Conservation (phyloP, 2,113 vertebrate genomes). For the Hylia prasina region DNA sequence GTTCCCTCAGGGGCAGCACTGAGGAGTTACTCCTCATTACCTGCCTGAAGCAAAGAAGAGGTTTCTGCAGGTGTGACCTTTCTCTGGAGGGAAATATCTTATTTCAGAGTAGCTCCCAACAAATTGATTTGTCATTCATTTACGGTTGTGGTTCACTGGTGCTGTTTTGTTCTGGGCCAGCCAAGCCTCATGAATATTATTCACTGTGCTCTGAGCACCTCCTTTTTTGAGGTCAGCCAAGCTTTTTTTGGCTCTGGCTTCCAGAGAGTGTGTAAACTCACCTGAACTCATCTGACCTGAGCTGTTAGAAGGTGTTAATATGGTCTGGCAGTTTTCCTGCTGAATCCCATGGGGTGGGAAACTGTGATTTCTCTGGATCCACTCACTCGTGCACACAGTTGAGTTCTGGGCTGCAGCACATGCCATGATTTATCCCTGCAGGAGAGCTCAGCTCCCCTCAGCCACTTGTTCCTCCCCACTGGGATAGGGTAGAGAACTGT, state of each 20-base stretch:
- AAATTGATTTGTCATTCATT: neutral
- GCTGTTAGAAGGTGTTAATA: neutral
- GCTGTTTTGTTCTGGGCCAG: neutral
- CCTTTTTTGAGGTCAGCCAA: neutral
- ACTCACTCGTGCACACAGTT: accelerated
- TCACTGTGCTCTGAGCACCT: neutral
- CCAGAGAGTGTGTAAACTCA: neutral
- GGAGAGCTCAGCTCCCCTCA: neutral
- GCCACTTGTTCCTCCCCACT: accelerated
- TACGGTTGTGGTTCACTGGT: neutral
- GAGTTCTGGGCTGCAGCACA: neutral
- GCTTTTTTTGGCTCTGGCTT: neutral
- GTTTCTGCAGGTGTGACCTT: neutral
- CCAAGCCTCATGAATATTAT: neutral
- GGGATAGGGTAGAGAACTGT: accelerated
- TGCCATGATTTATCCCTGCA: accelerated
- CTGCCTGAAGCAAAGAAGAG: neutral
- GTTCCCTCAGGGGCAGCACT: neutral
- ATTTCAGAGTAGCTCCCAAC: neutral
- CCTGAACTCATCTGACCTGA: neutral
- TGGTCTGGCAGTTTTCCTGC: neutral
- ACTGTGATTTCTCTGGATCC: neutral
- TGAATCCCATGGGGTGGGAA: neutral
- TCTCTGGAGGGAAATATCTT: neutral
- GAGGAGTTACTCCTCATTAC: neutral